Evolutionary conservation across 2,113 vertebrate species (phyloP).

Genomic region (Semicossyphus pulcher): DNA sequence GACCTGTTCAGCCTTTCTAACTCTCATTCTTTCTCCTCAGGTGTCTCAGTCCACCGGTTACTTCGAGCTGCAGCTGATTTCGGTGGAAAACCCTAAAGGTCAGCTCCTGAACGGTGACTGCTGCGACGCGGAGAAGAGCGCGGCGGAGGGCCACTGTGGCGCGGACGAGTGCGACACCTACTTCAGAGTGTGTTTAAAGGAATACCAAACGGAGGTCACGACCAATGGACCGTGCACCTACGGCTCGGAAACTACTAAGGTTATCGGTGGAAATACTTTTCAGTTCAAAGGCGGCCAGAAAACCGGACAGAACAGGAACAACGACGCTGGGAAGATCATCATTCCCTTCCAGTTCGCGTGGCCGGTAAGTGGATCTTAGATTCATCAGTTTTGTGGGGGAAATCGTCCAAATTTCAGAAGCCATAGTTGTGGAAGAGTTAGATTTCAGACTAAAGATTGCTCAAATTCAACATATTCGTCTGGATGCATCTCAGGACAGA

Average conservation of each 20-base stretch:
- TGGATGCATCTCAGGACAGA: not conserved
- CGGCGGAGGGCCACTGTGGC: constrained; percentile 84
- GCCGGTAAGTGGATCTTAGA: constrained; percentile 89
- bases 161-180: constrained; percentile 94
- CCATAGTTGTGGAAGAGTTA: not conserved
- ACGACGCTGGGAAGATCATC: constrained; percentile 86
- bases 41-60: constrained; percentile 90
- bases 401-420: rapidly evolving
- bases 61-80: constrained; percentile 94
- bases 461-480: not conserved
- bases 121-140: constrained; percentile 87
- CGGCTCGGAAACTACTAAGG: constrained; percentile 90
- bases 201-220: constrained; percentile 93
- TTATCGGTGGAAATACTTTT: constrained; percentile 95
- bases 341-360: constrained; percentile 95
- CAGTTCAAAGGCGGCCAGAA: constrained; percentile 85
- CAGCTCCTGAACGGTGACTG: constrained; percentile 92
- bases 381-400: not conserved
- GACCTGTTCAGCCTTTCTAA: too few species aligned
- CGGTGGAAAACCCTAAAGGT: constrained; percentile 91
- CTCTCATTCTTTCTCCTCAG: constrained; percentile 82
- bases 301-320: constrained; percentile 79
- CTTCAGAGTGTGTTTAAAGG: constrained; percentile 93
- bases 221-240: constrained; percentile 89
- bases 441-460: too few species aligned